Conservation (phyloP, 2,113 vertebrate genomes). For the Solenodon paradoxus region DNA sequence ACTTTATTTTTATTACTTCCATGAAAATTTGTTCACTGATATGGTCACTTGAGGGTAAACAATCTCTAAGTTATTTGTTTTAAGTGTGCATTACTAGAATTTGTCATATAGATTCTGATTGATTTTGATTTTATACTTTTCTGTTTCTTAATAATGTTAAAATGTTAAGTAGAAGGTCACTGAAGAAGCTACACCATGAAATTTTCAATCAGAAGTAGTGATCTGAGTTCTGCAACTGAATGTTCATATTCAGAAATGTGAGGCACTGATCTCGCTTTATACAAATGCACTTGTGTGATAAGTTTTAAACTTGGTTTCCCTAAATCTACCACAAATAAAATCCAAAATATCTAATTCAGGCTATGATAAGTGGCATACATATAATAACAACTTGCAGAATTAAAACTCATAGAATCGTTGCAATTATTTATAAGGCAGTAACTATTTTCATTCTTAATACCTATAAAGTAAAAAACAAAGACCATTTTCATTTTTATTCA, state of each 20-base stretch:
- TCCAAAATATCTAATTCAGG: not conserved
- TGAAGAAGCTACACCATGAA: not conserved
- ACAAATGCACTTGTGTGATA: not conserved
- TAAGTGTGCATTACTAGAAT: not conserved
- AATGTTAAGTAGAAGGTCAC: not conserved
- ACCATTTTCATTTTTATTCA: constrained; percentile 54
- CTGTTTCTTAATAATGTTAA: constrained; percentile 17
- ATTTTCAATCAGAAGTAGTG: not conserved
- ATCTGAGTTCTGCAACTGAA: not conserved
- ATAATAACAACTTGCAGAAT: constrained; percentile 8
- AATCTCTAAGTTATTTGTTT: not conserved
- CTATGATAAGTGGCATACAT: not conserved
- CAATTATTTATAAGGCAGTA: constrained; percentile 46
- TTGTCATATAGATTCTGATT: not conserved
- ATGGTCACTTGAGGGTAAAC: not conserved
- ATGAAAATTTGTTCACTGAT: not conserved
- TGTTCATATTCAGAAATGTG: not conserved
- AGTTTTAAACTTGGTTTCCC: not conserved
- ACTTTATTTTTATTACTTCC: not conserved
- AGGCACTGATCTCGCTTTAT: not conserved
- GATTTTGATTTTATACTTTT: not conserved
- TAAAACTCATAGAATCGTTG: not conserved
- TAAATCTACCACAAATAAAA: not conserved
- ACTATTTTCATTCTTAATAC: constrained; percentile 40
- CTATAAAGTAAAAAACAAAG: constrained; percentile 34